A percentile compares a stretch with the other conserved stretches of the same genome.
These are phyloP conservation scores for Leptinotarsa peninsularis DNA, from an alignment of 2,888 invertebrate genomes.

Conservation along the genomic window DNA sequence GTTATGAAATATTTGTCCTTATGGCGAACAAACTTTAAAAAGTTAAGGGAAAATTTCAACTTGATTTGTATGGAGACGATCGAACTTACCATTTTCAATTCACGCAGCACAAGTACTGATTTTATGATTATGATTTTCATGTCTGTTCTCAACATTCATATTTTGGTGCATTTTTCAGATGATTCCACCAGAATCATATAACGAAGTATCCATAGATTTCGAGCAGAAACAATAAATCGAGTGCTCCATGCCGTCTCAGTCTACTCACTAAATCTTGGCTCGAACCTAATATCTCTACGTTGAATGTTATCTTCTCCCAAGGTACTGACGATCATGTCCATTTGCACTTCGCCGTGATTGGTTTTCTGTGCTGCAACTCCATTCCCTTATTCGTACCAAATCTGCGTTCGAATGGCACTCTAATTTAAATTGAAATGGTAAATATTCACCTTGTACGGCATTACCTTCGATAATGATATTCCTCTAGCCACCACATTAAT, in stretches of 20 bases:
- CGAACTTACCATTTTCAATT: too few relatives aligned
- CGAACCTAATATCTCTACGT: background rate
- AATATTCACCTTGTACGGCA: slow-evolving; percentile 54
- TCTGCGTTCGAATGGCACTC: slow-evolving; percentile 41
- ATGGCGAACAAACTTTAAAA: too few relatives aligned
- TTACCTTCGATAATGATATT: slow-evolving; percentile 54
- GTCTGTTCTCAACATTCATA: background rate
- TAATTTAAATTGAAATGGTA: slow-evolving; percentile 53
- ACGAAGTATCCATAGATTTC: background rate
- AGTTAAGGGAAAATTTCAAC: too few relatives aligned
- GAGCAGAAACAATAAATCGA: background rate
- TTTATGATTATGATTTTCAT: too few relatives aligned
- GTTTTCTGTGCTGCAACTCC: slow-evolving; percentile 32
- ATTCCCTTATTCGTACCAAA: slow-evolving; percentile 36
- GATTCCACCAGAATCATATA: background rate
- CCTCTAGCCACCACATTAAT: slow-evolving; percentile 52
- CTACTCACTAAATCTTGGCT: background rate
- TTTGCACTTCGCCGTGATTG: slow-evolving; percentile 26
- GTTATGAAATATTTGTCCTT: too few relatives aligned
- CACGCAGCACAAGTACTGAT: too few relatives aligned
- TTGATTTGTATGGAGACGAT: too few relatives aligned
- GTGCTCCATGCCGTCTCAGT: background rate
- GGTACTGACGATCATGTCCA: slow-evolving; percentile 20
- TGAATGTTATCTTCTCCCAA: slow-evolving; percentile 6
- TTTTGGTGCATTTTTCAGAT: too few relatives aligned